These are phyloP conservation scores for Epicampocera succincta DNA, from an alignment of 2,888 invertebrate species.

Conservation along the genomic window DNA sequence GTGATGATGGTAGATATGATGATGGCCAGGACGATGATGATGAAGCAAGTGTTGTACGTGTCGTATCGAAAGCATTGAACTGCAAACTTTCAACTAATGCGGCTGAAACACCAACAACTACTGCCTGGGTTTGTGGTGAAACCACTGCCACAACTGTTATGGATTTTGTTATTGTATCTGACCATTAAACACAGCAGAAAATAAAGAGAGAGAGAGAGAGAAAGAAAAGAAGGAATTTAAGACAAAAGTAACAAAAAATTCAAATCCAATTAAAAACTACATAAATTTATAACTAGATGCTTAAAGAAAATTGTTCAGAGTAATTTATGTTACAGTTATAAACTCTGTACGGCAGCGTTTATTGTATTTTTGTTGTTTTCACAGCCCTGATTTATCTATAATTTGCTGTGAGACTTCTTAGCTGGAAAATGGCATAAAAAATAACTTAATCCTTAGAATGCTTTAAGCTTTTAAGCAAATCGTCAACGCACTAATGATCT, in stretches of 20 bases:
- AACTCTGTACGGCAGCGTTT: neutral
- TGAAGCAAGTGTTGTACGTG: slow-evolving; percentile 63
- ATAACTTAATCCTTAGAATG: too few relatives aligned
- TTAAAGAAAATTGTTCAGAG: slow-evolving; percentile 17
- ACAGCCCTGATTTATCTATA: too few relatives aligned
- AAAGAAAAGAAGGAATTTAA: slow-evolving; percentile 3
- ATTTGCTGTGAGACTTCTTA: too few relatives aligned
- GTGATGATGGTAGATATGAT: slow-evolving; percentile 45
- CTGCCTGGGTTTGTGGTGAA: slow-evolving; percentile 55
- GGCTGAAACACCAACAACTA: slow-evolving; percentile 58
- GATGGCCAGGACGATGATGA: slow-evolving; percentile 55
- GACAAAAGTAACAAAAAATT: too few relatives aligned
- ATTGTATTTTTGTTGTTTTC: neutral
- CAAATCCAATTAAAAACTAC: slow-evolving; percentile 56
- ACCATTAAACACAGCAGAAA: slow-evolving; percentile 5
- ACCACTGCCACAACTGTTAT: slow-evolving; percentile 61
- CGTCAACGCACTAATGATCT: too few relatives aligned
- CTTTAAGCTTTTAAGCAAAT: too few relatives aligned
- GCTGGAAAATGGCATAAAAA: too few relatives aligned
- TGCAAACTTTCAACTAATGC: slow-evolving; percentile 63
- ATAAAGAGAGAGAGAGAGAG: too few relatives aligned
- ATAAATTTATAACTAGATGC: slow-evolving; percentile 44
- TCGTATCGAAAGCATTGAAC: slow-evolving; percentile 69
- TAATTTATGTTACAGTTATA: slow-evolving; percentile 21
- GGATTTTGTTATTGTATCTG: slow-evolving; percentile 62